A percentile compares a stretch with the other conserved stretches of the same genome.
These are phyloP conservation scores for Tenthredo mesomela DNA, from an alignment of 2,888 invertebrate species.

Conservation along the genomic window DNA sequence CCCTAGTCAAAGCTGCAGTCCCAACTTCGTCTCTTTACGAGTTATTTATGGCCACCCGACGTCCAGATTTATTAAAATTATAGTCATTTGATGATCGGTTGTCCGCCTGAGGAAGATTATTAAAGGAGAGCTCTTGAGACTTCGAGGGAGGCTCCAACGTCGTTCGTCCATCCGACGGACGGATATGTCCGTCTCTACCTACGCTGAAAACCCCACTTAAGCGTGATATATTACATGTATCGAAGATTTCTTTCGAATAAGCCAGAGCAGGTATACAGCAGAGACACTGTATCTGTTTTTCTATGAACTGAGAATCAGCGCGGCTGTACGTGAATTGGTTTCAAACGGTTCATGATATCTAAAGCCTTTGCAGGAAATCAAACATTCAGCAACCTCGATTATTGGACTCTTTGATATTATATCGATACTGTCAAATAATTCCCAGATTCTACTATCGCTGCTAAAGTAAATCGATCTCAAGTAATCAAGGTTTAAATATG, in stretches of 20 bases:
- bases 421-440: background rate
- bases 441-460: background rate
- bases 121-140: slow-evolving; percentile 46
- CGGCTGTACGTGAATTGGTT: slow-evolving; percentile 40
- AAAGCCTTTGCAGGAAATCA: background rate
- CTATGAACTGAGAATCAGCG: slow-evolving; percentile 43
- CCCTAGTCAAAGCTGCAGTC: slow-evolving; percentile 30
- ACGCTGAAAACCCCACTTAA: slow-evolving; percentile 53
- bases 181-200: slow-evolving; percentile 43
- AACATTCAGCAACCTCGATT: background rate
- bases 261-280: slow-evolving; percentile 9
- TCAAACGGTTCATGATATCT: slow-evolving; percentile 34
- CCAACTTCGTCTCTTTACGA: slow-evolving; percentile 37
- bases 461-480: background rate
- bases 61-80: slow-evolving; percentile 55
- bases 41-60: slow-evolving; percentile 49
- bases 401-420: background rate
- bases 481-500: background rate
- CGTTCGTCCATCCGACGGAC: slow-evolving; percentile 6
- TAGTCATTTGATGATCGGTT: slow-evolving; percentile 55
- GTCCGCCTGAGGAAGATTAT: slow-evolving; percentile 53
- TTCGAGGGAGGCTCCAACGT: slow-evolving; percentile 44
- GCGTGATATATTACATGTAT: slow-evolving; percentile 50
- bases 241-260: slow-evolving; percentile 37
- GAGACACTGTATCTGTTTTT: slow-evolving; percentile 14